Percentiles rank a stretch among this genome's conserved stretches.
Evolutionary conservation across 2,888 invertebrate species (phyloP).

Genomic region (Hydropsyche betteni): DNA sequence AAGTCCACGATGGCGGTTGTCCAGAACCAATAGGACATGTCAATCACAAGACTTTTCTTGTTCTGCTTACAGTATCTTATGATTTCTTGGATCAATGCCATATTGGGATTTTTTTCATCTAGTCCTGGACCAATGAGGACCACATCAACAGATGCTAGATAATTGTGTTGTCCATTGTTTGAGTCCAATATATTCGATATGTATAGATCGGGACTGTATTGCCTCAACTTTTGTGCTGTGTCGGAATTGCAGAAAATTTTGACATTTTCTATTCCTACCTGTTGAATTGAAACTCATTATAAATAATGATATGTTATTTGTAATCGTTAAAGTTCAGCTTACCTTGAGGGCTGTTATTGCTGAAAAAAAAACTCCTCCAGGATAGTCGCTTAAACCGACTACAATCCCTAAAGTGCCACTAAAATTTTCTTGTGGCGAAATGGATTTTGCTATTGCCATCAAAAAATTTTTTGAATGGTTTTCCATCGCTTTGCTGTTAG

Average conservation of each 20-base stretch:
- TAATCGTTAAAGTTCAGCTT: constrained; percentile 42
- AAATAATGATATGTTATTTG: too few relatives aligned
- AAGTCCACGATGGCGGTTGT: constrained; percentile 70
- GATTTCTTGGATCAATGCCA: constrained; percentile 70
- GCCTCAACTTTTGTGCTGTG: constrained; percentile 90
- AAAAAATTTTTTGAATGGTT: too few relatives aligned
- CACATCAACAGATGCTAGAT: constrained; percentile 26
- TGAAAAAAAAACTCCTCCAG: constrained; percentile 96
- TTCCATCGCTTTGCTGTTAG: too few relatives aligned
- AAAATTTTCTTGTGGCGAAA: too few relatives aligned
- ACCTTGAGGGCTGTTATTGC: constrained; percentile 86
- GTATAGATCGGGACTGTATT: constrained; percentile 95
- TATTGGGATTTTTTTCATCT: constrained; percentile 68
- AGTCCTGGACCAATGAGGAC: constrained; percentile 42
- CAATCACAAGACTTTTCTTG: constrained; percentile 68
- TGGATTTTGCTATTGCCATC: too few relatives aligned
- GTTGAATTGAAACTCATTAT: constrained; percentile 24
- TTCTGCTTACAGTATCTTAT: constrained; percentile 69
- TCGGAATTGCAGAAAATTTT: constrained; percentile 89
- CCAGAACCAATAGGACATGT: constrained; percentile 66
- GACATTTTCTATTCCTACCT: constrained; percentile 88
- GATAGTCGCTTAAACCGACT: constrained; percentile 95
- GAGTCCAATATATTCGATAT: constrained; percentile 84
- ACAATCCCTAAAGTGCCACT: constrained; percentile 87
- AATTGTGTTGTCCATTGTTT: too few relatives aligned